phyloP scores from a whole-genome alignment of 2,797 vertebrate genomes.

The Pangasius macronema region DNA sequence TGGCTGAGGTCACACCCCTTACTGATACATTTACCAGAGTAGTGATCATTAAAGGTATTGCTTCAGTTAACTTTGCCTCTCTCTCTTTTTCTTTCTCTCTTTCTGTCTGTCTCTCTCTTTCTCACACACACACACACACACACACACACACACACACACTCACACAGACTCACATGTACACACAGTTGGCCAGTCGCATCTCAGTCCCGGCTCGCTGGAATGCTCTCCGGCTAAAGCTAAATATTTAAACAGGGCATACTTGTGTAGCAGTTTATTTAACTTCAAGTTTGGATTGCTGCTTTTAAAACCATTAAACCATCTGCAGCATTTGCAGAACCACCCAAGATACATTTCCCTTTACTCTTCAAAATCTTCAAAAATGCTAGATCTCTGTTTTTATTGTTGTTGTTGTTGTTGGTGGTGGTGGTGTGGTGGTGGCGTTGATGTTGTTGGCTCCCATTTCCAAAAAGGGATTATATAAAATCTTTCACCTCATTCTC shows the following conservation, averaged over 20 bases:
- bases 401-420: not conserved
- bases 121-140: not conserved
- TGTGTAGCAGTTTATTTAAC: slow-evolving; percentile 70
- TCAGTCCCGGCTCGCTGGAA: slow-evolving; percentile 53
- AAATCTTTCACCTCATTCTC: not conserved
- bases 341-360: slow-evolving; percentile 26
- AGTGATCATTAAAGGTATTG: slow-evolving; percentile 25
- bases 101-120: not conserved
- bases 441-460: not conserved
- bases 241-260: slow-evolving; percentile 73
- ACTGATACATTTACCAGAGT: slow-evolving; percentile 55
- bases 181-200: slow-evolving; percentile 38
- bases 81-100: not conserved
- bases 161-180: not conserved
- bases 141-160: not conserved
- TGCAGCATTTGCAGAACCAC: slow-evolving; percentile 48
- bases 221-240: slow-evolving; percentile 63
- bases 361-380: not conserved
- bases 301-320: slow-evolving; percentile 60
- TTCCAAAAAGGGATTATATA: not conserved
- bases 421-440: no score
- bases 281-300: slow-evolving; percentile 58
- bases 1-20: slow-evolving; percentile 37
- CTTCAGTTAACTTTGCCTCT: slow-evolving; percentile 32
- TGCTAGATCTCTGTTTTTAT: not conserved